These are phyloP conservation scores for Oncorhynchus masou DNA, from an alignment of 2,113 vertebrate genomes.

Conservation along the genomic window DNA sequence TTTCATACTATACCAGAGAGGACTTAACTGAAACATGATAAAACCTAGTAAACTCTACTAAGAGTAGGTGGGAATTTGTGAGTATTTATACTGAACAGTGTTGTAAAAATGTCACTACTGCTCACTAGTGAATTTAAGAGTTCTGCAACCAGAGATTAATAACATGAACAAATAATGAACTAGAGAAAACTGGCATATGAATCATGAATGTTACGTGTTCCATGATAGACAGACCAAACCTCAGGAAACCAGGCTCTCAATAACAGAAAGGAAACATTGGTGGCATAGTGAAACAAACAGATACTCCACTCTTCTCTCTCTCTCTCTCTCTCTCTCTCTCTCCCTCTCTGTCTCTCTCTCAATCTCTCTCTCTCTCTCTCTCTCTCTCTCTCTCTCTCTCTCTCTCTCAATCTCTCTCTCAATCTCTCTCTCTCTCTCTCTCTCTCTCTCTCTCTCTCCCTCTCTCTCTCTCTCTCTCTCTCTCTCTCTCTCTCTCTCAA, in stretches of 20 bases:
- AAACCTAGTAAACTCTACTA: too few species aligned
- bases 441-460: too few species aligned
- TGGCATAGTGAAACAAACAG: conserved; percentile 68
- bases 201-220: background rate
- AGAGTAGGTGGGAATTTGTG: too few species aligned
- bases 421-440: background rate
- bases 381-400: too few species aligned
- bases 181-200: background rate
- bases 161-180: too few species aligned
- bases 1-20: background rate
- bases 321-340: background rate
- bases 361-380: too few species aligned
- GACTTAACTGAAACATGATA: too few species aligned
- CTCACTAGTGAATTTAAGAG: background rate
- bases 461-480: too few species aligned
- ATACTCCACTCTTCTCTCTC: conserved; percentile 17
- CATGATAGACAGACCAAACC: background rate
- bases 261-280: conserved; percentile 38
- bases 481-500: background rate
- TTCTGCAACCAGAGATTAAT: too few species aligned
- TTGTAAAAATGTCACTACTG: background rate
- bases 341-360: too few species aligned
- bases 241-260: background rate
- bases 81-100: background rate
- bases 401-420: background rate